Base-by-base conservation (phyloP, 2,113 vertebrate genomes). In the Pterocles burchelli region DNA sequence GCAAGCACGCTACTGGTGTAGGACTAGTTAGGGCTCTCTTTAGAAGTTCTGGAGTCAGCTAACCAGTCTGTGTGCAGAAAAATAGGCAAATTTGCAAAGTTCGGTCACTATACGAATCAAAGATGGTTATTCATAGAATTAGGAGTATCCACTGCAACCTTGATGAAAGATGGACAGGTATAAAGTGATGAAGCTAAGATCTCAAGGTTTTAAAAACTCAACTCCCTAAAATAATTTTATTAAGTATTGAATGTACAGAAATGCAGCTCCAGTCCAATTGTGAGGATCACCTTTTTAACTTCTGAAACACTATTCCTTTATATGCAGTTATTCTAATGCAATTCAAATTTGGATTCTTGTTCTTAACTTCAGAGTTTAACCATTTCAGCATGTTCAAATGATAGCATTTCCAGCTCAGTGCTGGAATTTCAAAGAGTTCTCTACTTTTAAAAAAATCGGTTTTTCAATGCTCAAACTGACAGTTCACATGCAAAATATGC, bases 1-100 rank as follows among this genome's bases (percentile, higher is more conserved):
- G 17, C 0, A 0, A 73, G 21, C 26, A 31, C 11, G 20, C 10
- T 81, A 31, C n/a, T 77, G 28, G 4, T 20, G 9, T 5, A n/a
- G 31, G n/a, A 54, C 34, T 46, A 29, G 10, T 45, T 13, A 55
- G 38, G 51, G 17, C 34, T n/a, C 34, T 59, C 34, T 6, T 71
- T 29, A 59, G 33, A 68, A 81, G 20, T 33, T 46, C 34, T 15
- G 3, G 22, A 71, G 17, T 38, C 57, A 72, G 52, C 33, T 48
- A 85, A 57, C 6, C 14, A 41, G 20, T 12, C 19, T 62, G 8
- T 1, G 1, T 5, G 31, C 31, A 70, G 8, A 7, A 10, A 26
- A 41, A 36, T 34, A 11, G 7, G 17, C 14, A 75, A 19, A 48
- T 26, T 24, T 48, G 36, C 36, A 36, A 72, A 85, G 5, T 49